Conservation (phyloP, 2,797 vertebrate species). For the Crocidura indochinensis region DNA sequence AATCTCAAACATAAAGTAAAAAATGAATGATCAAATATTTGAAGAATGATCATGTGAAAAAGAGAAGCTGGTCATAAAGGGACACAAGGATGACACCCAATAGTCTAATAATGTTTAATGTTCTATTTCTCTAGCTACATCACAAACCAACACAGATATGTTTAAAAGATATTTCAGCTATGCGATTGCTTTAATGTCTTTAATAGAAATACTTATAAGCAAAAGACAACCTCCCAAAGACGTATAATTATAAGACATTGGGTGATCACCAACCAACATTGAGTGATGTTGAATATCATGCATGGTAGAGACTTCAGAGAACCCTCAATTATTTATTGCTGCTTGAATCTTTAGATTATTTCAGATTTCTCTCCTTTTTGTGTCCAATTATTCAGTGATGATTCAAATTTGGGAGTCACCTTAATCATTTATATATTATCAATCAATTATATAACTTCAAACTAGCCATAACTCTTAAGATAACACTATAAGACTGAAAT, state of each 20-base stretch:
- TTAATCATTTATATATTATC: background rate
- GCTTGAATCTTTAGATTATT: background rate
- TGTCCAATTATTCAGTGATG: background rate
- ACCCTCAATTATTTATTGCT: background rate
- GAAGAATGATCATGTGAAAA: background rate
- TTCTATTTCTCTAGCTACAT: background rate
- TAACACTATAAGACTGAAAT: background rate
- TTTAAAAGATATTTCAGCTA: constrained; percentile 21
- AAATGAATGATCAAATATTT: background rate
- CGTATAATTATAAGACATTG: background rate
- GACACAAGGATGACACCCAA: too few species aligned
- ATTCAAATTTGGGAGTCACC: background rate
- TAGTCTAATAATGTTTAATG: background rate
- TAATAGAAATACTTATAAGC: constrained; percentile 20
- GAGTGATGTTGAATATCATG: background rate
- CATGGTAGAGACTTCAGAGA: background rate
- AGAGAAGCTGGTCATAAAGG: background rate
- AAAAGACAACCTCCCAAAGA: background rate
- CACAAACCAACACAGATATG: background rate
- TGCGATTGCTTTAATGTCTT: background rate
- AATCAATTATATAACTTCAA: constrained; percentile 13
- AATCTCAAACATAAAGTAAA: constrained; percentile 7
- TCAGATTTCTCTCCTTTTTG: background rate
- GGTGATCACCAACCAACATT: background rate
- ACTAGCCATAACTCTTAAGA: background rate